Percentiles rank a stretch among this genome's conserved stretches.
Conservation (phyloP, 2,888 invertebrate genomes). For the Microctonus aethiopoides region DNA sequence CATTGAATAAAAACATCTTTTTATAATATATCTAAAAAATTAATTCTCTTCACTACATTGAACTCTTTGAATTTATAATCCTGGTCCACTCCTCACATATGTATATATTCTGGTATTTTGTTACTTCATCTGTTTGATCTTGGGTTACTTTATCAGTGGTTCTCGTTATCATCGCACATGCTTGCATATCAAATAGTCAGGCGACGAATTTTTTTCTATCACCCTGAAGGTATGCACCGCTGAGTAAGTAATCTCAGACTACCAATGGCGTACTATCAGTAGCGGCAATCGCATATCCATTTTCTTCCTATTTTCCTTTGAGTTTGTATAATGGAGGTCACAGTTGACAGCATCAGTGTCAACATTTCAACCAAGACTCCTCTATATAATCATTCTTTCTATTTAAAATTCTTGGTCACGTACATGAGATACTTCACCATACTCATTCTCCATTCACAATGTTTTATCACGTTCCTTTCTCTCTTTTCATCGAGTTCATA, state of each 20-base stretch:
- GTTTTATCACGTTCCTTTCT: constrained; percentile 4
- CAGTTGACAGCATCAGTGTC: constrained; percentile 4
- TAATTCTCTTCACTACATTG: constrained; percentile 9
- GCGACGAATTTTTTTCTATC: not conserved
- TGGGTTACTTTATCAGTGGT: not conserved
- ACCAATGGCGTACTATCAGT: not conserved
- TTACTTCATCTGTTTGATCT: not conserved
- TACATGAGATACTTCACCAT: not conserved
- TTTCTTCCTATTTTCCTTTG: not conserved
- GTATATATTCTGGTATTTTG: not conserved
- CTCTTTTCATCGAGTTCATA: constrained; percentile 1
- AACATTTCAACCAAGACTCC: not conserved
- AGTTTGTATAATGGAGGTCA: not conserved
- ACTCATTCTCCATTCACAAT: constrained; percentile 6
- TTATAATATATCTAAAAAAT: too few species aligned
- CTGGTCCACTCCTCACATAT: constrained; percentile 39
- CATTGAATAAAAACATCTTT: too few species aligned
- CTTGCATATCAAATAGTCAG: not conserved
- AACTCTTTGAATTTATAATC: constrained; percentile 53
- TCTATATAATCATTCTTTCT: not conserved
- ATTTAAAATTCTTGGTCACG: not conserved
- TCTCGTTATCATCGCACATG: not conserved
- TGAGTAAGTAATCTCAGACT: not conserved
- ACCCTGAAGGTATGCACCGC: not conserved
- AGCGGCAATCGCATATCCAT: not conserved